Evolutionary conservation across 2,797 vertebrate genomes (phyloP), one percentile per base, ranked within the genome.

Genomic region (Enteromius trimaculatus): DNA sequence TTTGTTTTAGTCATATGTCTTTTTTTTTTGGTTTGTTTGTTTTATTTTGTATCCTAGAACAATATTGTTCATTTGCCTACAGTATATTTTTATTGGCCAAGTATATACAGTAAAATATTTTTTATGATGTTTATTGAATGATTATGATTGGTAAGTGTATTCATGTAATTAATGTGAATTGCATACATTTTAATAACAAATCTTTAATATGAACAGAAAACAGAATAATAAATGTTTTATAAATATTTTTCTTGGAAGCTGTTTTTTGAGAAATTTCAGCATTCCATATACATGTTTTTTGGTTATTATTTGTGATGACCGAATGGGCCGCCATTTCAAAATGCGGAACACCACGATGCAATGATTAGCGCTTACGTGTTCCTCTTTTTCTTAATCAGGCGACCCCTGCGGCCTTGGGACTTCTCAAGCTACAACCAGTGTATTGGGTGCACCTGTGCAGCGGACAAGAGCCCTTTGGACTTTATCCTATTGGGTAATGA

Each of bases 401-500:
- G 86, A 86, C 60, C 66, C n/a, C 68, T 17, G 23, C 16, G 2
- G 62, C 29, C 62, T 64, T 29, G 17, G 49, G 74, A 64, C 65
- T 79, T 62, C 37, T 88, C 39, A 60, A 13, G n/a, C 65, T 72
- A 77, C 21, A 69, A 34, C 31, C 72, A 68, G 29, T 71, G 23
- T 69, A 37, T 31, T 69, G 53, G 66, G 70, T 26, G 60, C 83
- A 89, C 86, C 84, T 87, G 85, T 84, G 39, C 60, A 11, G 2
- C 55, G 66, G 68, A 74, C 72, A 84, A 74, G 31, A 83, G 42
- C 7, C 53, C 29, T 70, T 34, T 60, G 69, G 66, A 72, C 83
- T 87, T 86, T 81, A 79, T 83, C 80, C 79, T 47, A 53, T 79
- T 62, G 55, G 53, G 78, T 58, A 53, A 86, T 78, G 81, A 80